Conservation (phyloP, 2,113 vertebrate species). For the Eolophus roseicapilla region DNA sequence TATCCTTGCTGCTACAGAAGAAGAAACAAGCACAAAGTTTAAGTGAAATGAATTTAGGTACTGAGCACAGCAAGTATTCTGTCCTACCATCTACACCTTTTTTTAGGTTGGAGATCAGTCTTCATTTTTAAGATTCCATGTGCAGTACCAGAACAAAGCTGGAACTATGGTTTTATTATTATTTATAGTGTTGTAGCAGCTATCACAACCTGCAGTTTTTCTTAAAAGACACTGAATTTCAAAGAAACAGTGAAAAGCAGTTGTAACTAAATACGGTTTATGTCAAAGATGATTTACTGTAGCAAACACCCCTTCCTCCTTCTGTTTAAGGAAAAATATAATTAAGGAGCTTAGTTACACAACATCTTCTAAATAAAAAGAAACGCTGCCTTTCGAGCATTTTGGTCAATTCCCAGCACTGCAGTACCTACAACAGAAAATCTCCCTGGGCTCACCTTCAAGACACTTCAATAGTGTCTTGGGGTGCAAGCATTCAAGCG, state of each 20-base stretch:
- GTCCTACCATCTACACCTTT: fast-evolving
- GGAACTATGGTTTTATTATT: slow-evolving; percentile 1
- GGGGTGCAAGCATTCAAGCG: not conserved
- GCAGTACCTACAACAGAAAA: not conserved
- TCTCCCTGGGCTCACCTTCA: not conserved
- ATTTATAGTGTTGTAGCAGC: slow-evolving; percentile 16
- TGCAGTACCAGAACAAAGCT: not conserved
- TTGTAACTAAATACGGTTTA: slow-evolving; percentile 1
- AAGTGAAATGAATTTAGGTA: not conserved
- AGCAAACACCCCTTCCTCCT: slow-evolving; percentile 3
- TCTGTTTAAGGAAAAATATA: not conserved
- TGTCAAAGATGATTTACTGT: slow-evolving; percentile 32
- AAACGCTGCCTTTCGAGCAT: not conserved
- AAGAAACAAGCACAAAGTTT: not conserved
- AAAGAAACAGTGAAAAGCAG: slow-evolving; percentile 10
- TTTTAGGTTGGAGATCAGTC: not conserved
- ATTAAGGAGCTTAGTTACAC: not conserved
- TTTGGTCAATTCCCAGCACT: not conserved
- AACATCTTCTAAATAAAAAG: not conserved
- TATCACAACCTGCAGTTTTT: slow-evolving; percentile 5
- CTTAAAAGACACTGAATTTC: slow-evolving; percentile 3
- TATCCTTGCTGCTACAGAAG: not conserved
- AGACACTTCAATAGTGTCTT: not conserved
- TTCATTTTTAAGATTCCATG: not conserved
- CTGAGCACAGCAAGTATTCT: not conserved